Evolutionary conservation across 2,888 invertebrate species (phyloP), one percentile per base, ranked within the genome.

Genomic region (Liodrosophila aerea): DNA sequence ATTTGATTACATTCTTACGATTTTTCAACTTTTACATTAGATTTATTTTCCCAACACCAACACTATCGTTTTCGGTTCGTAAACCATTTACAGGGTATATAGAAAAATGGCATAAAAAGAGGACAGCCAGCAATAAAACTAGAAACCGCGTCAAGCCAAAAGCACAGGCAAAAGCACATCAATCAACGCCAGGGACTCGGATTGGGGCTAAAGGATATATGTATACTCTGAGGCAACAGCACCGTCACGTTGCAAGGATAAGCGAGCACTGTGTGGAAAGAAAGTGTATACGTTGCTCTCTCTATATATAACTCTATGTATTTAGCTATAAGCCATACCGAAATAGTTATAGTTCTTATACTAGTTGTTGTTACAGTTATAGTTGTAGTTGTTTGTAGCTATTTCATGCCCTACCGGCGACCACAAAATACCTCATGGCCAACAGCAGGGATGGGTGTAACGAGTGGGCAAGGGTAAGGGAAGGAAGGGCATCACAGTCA

Each of bases 371-470:
- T 47, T 62, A 52, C 39, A 40, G 52, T 49, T 47, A 8, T 34
- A 27, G 15, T 34, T 53, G 52, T 45, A 49, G 65, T 65, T 69
- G 71, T 56, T 68, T 61, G 81, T 60, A 58, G 77, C 61, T 36
- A 56, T 85, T 77, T 62, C 53, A 70, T 64, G 80, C 84, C 76
- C 59, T 61, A 52, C 73, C 29, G 65, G 41, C 82, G 67, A 77
- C 78, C 85, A 64, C 85, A 80, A 81, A 81, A 73, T 81, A 81
- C 64, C 75, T 84, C 86, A 86, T 74, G 70, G 56, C 53, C 39
- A 16, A 27, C 11, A 41, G 12, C 27, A 9, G n/a, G 18, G 18
- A 11, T 7, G 15, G 30, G 1, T 33, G 27, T 7, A 47, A n/a
- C 4, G 1, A 15, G 5, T 12, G 12, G 27, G 27, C 11, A 29